A percentile compares a stretch with the other conserved stretches of the same genome.
Evolutionary conservation across 2,113 vertebrate genomes (phyloP).

Genomic region (Falcunculus frontatus): DNA sequence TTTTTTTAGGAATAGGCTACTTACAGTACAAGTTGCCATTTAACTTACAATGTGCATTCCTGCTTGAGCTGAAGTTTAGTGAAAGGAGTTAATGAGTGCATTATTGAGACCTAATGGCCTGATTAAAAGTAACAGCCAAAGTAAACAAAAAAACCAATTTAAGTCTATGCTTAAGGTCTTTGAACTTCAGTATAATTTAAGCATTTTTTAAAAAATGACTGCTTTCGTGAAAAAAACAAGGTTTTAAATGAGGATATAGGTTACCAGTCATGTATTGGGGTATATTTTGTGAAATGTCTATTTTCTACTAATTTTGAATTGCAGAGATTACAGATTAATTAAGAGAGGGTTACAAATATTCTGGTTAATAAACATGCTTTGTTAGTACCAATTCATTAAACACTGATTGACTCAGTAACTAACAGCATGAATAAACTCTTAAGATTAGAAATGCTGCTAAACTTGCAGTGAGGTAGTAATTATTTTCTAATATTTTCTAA

Average conservation of each 20-base stretch:
- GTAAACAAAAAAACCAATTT: background rate
- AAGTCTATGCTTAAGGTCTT: background rate
- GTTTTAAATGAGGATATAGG: background rate
- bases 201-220: fast-evolving
- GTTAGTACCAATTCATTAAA: background rate
- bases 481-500: background rate
- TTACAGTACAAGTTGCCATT: background rate
- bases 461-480: background rate
- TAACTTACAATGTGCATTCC: background rate
- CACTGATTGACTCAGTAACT: background rate
- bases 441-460: background rate
- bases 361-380: background rate
- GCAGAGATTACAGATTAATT: background rate
- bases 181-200: background rate
- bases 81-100: background rate
- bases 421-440: background rate
- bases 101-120: background rate
- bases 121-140: background rate
- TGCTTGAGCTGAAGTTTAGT: background rate
- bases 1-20: background rate
- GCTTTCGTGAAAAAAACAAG: background rate
- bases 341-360: background rate
- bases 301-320: background rate
- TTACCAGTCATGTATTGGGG: background rate
- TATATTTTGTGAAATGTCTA: background rate